Evolutionary conservation across 2,888 invertebrate species (phyloP).

Genomic region (Tyria jacobaeae): DNA sequence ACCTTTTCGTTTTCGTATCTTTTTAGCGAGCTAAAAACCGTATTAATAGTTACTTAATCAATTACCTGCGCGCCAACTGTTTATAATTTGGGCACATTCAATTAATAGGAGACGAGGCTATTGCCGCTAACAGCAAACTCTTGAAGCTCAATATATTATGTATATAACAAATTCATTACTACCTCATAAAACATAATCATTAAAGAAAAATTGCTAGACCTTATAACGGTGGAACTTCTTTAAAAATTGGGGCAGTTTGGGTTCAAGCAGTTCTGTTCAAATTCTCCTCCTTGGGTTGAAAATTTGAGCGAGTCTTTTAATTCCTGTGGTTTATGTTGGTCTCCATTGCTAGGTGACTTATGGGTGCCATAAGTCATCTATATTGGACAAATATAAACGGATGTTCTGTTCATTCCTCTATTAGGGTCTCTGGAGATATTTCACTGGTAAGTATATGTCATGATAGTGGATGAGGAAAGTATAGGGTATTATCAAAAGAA

Average conservation of each 20-base stretch:
- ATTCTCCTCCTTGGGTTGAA: neutral
- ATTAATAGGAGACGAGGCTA: too few relatives aligned
- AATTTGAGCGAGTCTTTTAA: constrained; percentile 30
- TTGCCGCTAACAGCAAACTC: too few relatives aligned
- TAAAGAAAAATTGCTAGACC: too few relatives aligned
- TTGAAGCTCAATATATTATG: too few relatives aligned
- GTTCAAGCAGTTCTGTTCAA: neutral
- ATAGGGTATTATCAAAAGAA: neutral
- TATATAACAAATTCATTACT: too few relatives aligned
- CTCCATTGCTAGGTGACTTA: constrained; percentile 33
- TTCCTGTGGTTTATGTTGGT: constrained; percentile 27
- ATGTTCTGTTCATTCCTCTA: neutral
- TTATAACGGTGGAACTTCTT: too few relatives aligned
- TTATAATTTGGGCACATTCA: too few relatives aligned
- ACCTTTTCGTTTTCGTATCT: too few relatives aligned
- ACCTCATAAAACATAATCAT: too few relatives aligned
- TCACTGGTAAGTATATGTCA: neutral
- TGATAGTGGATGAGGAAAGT: neutral
- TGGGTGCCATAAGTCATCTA: constrained; percentile 24
- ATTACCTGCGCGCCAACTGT: too few relatives aligned
- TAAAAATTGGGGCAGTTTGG: neutral
- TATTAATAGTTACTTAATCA: too few relatives aligned
- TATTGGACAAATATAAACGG: neutral
- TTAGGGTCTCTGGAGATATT: neutral
- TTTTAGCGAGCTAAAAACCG: too few relatives aligned